A percentile compares a stretch with the other conserved stretches of the same genome.
Conservation (phyloP, 1,140 invertebrate genomes). For the Diuraphis noxia region DNA sequence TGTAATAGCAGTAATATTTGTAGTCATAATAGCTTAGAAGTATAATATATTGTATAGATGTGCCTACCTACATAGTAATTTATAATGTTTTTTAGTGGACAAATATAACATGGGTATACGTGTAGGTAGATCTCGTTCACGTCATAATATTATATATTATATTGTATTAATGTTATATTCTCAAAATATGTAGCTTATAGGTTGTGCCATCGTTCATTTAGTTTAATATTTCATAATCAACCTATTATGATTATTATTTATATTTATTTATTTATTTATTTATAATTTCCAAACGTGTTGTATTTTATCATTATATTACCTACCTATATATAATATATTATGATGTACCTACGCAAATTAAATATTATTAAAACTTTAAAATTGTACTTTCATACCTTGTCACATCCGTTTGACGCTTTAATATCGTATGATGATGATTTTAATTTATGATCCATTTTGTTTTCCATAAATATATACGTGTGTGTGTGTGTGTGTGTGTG, state of each 20-base stretch:
- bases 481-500: too few species aligned
- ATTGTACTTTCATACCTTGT: background rate
- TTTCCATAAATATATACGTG: background rate
- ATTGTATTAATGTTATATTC: background rate
- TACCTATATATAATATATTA: background rate
- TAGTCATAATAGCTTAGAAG: background rate
- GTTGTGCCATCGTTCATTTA: constrained; percentile 26
- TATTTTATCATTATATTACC: background rate
- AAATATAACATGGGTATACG: background rate
- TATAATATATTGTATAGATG: background rate
- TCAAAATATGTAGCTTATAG: constrained; percentile 28
- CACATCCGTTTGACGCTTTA: background rate
- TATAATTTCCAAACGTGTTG: background rate
- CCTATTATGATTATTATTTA: background rate
- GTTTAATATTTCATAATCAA: constrained; percentile 21
- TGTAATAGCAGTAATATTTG: background rate
- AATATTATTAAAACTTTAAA: background rate
- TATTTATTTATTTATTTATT: background rate
- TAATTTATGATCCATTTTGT: background rate
- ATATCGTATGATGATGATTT: background rate
- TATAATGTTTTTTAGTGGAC: background rate
- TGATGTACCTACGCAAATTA: background rate
- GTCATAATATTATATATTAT: background rate
- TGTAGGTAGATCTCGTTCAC: background rate
- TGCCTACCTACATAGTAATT: background rate